Evolutionary conservation across 2,888 invertebrate species (phyloP).

Genomic region (Hemaris fuciformis): DNA sequence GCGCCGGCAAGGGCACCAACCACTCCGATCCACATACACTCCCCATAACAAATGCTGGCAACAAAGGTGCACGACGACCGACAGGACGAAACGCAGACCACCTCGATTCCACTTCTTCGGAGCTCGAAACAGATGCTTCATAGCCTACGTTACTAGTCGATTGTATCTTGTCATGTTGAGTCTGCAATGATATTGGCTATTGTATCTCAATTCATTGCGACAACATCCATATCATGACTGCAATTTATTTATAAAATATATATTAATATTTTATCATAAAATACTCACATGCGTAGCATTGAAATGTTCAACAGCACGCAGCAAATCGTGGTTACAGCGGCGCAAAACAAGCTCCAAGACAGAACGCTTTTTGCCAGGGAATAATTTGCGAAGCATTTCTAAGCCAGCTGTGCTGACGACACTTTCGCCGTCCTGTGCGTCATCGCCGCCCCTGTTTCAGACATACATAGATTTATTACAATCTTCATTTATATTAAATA

Average conservation of each 20-base stretch:
- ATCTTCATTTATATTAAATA: neutral
- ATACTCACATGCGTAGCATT: slow-evolving; percentile 69
- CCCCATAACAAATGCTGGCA: slow-evolving; percentile 74
- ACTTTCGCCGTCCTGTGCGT: slow-evolving; percentile 48
- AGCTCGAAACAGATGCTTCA: slow-evolving; percentile 64
- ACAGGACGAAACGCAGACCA: slow-evolving; percentile 78
- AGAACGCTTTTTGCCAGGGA: slow-evolving; percentile 93
- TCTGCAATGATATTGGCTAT: slow-evolving; percentile 3
- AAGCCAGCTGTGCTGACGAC: slow-evolving; percentile 86
- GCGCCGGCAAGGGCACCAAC: slow-evolving; percentile 70
- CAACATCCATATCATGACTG: neutral
- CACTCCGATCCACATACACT: slow-evolving; percentile 78
- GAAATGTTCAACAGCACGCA: slow-evolving; percentile 95
- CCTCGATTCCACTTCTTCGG: slow-evolving; percentile 59
- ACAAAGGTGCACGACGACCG: slow-evolving; percentile 68
- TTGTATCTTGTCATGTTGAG: slow-evolving; percentile 49
- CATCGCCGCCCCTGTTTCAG: slow-evolving; percentile 30
- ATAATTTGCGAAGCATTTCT: slow-evolving; percentile 93
- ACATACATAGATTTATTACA: neutral
- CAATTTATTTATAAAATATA: neutral
- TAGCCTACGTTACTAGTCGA: slow-evolving; percentile 45
- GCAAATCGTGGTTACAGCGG: slow-evolving; percentile 94
- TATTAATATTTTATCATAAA: too few species aligned
- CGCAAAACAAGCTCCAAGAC: slow-evolving; percentile 95
- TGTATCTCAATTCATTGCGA: neutral